phyloP scores from a whole-genome alignment of 2,113 vertebrate species.

The Macrotis lagotis region DNA sequence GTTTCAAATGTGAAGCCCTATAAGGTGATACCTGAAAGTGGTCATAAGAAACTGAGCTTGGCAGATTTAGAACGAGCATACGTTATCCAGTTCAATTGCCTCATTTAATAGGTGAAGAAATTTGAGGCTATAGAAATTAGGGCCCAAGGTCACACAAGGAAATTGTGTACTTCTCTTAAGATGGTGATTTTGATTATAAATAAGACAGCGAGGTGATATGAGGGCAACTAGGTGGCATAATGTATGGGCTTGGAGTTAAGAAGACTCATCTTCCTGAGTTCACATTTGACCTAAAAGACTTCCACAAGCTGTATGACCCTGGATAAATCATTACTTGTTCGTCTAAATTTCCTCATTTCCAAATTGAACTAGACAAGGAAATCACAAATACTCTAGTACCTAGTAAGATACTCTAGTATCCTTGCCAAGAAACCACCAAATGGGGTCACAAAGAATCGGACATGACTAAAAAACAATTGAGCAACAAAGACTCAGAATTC shows the following conservation, averaged over 20 bases:
- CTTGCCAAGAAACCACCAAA: no score
- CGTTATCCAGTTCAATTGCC: not conserved
- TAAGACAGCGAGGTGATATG: not conserved
- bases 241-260: no score
- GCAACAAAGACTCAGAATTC: not conserved
- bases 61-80: not conserved
- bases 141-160: not conserved
- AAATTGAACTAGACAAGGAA: no score
- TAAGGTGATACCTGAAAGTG: not conserved
- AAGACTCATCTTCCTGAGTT: no score
- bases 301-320: not conserved
- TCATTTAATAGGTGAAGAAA: not conserved
- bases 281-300: not conserved
- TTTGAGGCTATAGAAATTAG: not conserved
- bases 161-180: constrained; percentile 1
- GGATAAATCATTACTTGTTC: not conserved
- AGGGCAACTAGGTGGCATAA: no score
- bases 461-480: not conserved
- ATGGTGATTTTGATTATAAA: not conserved
- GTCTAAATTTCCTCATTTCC: not conserved
- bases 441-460: no score
- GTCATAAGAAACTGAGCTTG: not conserved
- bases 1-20: not conserved
- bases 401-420: no score
- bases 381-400: no score